A percentile compares a stretch with the other conserved stretches of the same genome.
These are phyloP conservation scores for Trissoscelio sp. DNA, from an alignment of 2,888 invertebrate species.

Conservation along the genomic window DNA sequence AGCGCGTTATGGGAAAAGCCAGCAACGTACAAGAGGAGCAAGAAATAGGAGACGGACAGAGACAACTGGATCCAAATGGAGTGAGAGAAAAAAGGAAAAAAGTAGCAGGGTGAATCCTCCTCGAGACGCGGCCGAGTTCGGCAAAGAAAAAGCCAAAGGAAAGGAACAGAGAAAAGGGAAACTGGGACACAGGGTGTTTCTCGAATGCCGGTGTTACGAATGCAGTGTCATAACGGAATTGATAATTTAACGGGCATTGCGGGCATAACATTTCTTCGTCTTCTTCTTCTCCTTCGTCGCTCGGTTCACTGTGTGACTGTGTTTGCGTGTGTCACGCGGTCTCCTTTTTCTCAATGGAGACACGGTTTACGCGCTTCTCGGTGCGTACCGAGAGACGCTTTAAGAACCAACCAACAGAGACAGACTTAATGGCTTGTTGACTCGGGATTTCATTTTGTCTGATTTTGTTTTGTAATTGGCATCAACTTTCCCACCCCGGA, in stretches of 20 bases:
- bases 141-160: constrained; percentile 67
- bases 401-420: constrained; percentile 13
- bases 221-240: constrained; percentile 82
- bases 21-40: constrained; percentile 64
- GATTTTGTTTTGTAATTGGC: constrained; percentile 33
- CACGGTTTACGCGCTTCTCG: constrained; percentile 70
- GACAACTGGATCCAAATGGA: constrained; percentile 20
- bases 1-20: constrained; percentile 73
- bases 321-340: constrained; percentile 74
- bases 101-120: constrained; percentile 46
- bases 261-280: constrained; percentile 76
- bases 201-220: constrained; percentile 79
- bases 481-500: constrained; percentile 4
- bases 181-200: constrained; percentile 74
- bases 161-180: constrained; percentile 72
- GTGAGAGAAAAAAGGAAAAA: not conserved
- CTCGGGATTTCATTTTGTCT: constrained; percentile 35
- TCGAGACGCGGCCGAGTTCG: constrained; percentile 42
- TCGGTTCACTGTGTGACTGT: constrained; percentile 46
- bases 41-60: constrained; percentile 61
- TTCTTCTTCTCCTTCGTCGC: constrained; percentile 68
- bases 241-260: constrained; percentile 82
- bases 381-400: constrained; percentile 35
- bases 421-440: constrained; percentile 47
- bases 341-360: constrained; percentile 81